These are phyloP conservation scores for Pegoplata infirma DNA, from an alignment of 2,888 invertebrate genomes.

Conservation along the genomic window DNA sequence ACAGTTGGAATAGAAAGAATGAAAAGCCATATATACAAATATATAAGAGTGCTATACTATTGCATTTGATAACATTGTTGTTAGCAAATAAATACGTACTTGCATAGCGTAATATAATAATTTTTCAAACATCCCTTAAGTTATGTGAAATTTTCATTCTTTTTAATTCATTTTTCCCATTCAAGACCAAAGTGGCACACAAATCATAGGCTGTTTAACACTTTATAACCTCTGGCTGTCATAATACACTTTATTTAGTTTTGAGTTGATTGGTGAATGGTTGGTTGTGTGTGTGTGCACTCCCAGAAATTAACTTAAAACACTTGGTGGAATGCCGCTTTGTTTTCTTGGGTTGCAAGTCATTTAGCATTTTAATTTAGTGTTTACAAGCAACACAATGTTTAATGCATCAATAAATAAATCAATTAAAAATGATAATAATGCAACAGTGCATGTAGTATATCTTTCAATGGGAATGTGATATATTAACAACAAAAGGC, in stretches of 20 bases:
- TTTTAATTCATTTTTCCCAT: conserved; percentile 26
- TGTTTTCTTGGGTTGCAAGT: conserved; percentile 3
- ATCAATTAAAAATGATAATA: conserved; percentile 58
- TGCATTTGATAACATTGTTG: background rate
- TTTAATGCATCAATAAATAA: conserved; percentile 58
- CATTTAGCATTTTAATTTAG: background rate
- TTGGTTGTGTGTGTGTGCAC: background rate
- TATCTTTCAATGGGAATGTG: background rate
- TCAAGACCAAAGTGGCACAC: background rate
- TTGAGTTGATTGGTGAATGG: background rate
- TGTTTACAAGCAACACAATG: conserved; percentile 10
- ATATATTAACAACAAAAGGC: background rate
- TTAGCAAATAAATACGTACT: background rate
- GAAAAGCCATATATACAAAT: background rate
- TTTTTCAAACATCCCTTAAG: background rate
- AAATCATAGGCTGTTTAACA: conserved; percentile 51
- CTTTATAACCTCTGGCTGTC: conserved; percentile 41
- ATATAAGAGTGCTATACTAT: background rate
- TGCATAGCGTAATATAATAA: background rate
- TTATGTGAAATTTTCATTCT: background rate
- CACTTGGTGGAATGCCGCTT: background rate
- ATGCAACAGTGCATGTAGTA: background rate
- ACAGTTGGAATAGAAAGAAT: background rate
- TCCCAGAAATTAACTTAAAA: background rate
- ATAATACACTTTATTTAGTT: background rate